Evolutionary conservation across 2,888 invertebrate species (phyloP).

Genomic region (Pammene aurita): DNA sequence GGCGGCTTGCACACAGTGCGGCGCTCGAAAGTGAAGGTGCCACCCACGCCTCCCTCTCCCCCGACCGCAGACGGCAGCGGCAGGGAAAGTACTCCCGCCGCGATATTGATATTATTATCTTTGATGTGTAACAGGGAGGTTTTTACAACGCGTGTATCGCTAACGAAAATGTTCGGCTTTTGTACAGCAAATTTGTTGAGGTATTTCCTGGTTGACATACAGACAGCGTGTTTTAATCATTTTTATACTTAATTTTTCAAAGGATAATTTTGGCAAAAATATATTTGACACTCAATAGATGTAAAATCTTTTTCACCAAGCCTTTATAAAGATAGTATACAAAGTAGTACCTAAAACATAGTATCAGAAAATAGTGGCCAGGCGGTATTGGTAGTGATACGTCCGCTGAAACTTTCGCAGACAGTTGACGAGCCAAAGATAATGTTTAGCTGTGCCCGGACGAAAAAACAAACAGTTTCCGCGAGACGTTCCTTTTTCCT

Average conservation of each 20-base stretch:
- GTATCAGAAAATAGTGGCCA: background rate
- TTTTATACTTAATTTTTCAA: slow-evolving; percentile 17
- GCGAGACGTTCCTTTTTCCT: slow-evolving; percentile 18
- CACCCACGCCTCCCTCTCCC: slow-evolving; percentile 26
- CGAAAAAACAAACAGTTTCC: slow-evolving; percentile 26
- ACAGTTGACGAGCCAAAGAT: slow-evolving; percentile 25
- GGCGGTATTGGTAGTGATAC: slow-evolving; percentile 21
- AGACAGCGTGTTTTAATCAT: slow-evolving; percentile 12
- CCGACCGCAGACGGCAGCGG: slow-evolving; percentile 64
- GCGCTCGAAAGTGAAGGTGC: slow-evolving; percentile 42
- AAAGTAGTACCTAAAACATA: no score
- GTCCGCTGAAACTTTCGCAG: slow-evolving; percentile 15
- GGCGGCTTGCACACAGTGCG: slow-evolving; percentile 45
- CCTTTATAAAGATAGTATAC: no score
- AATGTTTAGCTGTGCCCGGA: slow-evolving; percentile 26
- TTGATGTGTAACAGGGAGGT: slow-evolving; percentile 37
- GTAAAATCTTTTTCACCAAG: background rate
- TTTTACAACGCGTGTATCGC: slow-evolving; percentile 28
- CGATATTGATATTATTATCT: slow-evolving; percentile 42
- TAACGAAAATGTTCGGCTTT: slow-evolving; percentile 32
- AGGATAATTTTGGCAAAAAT: background rate
- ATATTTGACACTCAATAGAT: background rate
- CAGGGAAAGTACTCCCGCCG: slow-evolving; percentile 61
- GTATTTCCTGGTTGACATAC: slow-evolving; percentile 14
- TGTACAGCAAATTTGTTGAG: slow-evolving; percentile 21